A percentile compares a stretch with the other conserved stretches of the same genome.
phyloP scores from a whole-genome alignment of 35 echinoderm and acorn worm species.

The Stichopus chloronotus region DNA sequence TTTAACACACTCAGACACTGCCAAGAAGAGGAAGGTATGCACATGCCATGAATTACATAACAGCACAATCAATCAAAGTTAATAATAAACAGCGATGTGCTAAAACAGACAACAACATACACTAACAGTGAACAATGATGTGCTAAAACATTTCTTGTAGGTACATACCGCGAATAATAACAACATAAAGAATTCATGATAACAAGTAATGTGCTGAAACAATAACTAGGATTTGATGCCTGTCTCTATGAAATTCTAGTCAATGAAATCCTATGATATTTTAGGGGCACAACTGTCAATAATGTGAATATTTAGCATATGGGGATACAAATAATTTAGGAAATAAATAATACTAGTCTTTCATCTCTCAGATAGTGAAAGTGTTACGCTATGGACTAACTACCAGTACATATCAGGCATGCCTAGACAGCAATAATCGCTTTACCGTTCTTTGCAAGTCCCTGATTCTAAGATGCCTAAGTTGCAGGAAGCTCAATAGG shows the following conservation, averaged over 20 bases:
- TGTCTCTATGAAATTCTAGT: too few species aligned
- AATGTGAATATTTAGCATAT: too few species aligned
- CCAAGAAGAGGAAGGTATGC: neutral
- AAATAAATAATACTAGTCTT: neutral
- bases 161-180: too few species aligned
- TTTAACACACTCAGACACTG: slow-evolving; percentile 96
- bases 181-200: too few species aligned
- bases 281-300: too few species aligned
- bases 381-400: neutral
- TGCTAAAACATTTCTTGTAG: too few species aligned
- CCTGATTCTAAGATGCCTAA: slow-evolving; percentile 90
- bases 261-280: too few species aligned
- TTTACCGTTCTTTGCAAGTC: slow-evolving; percentile 94
- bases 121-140: neutral
- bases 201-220: too few species aligned
- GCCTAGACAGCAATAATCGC: neutral
- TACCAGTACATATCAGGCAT: neutral
- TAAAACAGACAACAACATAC: neutral
- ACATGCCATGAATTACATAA: neutral
- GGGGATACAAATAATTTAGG: too few species aligned
- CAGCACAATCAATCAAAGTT: neutral
- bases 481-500: slow-evolving; percentile 81
- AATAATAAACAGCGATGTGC: neutral
- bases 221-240: too few species aligned
- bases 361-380: neutral